Evolutionary conservation across 2,797 vertebrate species (phyloP), one percentile per base, ranked within the genome.

Genomic region (Clarias laeviceps): DNA sequence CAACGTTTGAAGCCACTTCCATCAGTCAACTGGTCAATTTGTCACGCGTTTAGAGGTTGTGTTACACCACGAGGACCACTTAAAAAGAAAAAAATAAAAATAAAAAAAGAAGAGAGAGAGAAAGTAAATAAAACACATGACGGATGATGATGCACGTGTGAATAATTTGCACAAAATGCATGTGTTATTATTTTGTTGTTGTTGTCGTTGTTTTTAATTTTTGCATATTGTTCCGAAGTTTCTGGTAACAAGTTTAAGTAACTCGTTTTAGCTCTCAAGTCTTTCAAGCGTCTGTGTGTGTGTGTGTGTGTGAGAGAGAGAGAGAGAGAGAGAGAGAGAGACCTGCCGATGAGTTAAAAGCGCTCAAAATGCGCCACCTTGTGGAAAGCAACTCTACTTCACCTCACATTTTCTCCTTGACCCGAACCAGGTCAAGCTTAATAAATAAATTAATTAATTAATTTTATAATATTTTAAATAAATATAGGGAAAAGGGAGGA

Each of bases 281-380:
- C 50, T 54, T 54, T 54, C 50, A 54, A 54, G 50, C 12, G 50
- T 65, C 4, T 0, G 56, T 59, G 74, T 57, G 32, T 61, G 32
- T 61, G 76, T 61, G 29, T 34, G 29, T 57, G 54, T 54, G n/a
- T 57, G 73, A 1, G n/a, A 24, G 74, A 2, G 45, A 9, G 40
- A 9, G 0, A 45, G 40, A 45, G 40, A 45, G 8, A 40, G 40
- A 7, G 40, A 40, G 45, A 45, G 45, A 50, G 45, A 50, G 45
- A 9, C 12, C 68, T 17, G 34, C 32, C 11, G 29, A 4, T 74
- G 62, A 56, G 18, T 77, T 32, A 78, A 84, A 74, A 70, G 64
- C 91, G 93, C 89, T 89, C 86, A 89, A 85, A 89, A 91, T 72
- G 88, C 92, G 93, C 93, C 94, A 90, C 79, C 94, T 94, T 88